Evolutionary conservation across 2,113 vertebrate genomes (phyloP), one percentile per base, ranked within the genome.

Genomic region (Sitta europaea): DNA sequence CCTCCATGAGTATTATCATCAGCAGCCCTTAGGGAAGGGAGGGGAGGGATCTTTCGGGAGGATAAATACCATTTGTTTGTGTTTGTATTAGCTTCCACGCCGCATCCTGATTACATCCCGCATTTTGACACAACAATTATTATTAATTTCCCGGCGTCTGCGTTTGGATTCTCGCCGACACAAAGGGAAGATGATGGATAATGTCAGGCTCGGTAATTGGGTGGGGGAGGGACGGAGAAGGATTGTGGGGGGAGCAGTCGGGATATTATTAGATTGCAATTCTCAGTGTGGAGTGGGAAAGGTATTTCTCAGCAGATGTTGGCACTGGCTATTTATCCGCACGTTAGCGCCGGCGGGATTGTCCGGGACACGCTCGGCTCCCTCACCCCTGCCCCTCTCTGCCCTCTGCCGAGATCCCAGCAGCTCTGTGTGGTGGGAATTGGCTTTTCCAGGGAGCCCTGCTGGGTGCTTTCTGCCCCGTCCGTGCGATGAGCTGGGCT

Each of bases 51-150:
- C 97, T 96, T 98, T 96, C 45, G 12, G 96, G 93, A 96, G 97
- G 97, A 97, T 97, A 98, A 98, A 98, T 98, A 97, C 63, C 87
- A 97, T 97, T 98, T 98, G 97, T 98, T 98, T 98, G 98, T 98
- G 92, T 98, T 98, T 97, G 96, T 98, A 74, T 98, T 97, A 96
- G 93, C 96, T 97, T 98, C 97, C 96, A 96, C 62, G 67, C 96
- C 80, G 93, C 96, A 97, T 97, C 95, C 97, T 98, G 97, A 98
- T 98, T 97, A 97, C 97, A 92, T 97, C 97, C 97, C 63, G 51
- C 33, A 24, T 95, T 95, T 95, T 97, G 94, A 97, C 97, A 97
- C 96, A 94, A 94, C 97, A 97, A 97, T 98, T 98, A 98, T 97
- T 98, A 98, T 97, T 98, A 98, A 98, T 98, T 97, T 98, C 96